A percentile compares a stretch with the other conserved stretches of the same genome.
Evolutionary conservation across 2,113 vertebrate species (phyloP).

Genomic region (Callorhinus ursinus): DNA sequence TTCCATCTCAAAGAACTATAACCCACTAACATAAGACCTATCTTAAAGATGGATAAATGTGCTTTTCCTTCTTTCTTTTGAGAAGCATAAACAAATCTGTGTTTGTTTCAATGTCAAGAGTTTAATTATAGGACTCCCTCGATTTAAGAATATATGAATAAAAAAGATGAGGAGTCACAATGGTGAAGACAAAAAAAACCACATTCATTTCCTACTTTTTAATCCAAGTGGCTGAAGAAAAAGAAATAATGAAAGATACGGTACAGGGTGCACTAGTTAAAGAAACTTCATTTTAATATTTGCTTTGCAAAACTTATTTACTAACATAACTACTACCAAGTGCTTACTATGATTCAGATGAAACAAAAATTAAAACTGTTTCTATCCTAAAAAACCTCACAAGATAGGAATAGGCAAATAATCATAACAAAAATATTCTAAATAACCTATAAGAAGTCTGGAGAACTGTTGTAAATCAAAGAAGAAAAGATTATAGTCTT

Average conservation of each 20-base stretch:
- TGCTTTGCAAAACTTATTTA: not conserved
- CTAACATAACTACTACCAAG: not conserved
- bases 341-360: not conserved
- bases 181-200: not conserved
- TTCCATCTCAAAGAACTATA: not conserved
- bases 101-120: not conserved
- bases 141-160: not conserved
- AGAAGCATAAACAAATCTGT: not conserved
- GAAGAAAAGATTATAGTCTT: not conserved
- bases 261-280: not conserved
- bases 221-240: not conserved
- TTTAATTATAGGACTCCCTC: not conserved
- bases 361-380: not conserved
- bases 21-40: not conserved
- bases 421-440: not conserved
- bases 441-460: not conserved
- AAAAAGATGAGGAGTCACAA: not conserved
- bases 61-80: not conserved
- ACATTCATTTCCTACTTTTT: constrained; percentile 29
- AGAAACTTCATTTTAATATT: constrained; percentile 27
- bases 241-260: not conserved
- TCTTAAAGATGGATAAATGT: not conserved
- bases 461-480: not conserved
- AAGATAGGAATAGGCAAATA: not conserved
- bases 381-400: not conserved